Evolutionary conservation across 2,888 invertebrate genomes (phyloP).

Genomic region (Eumacrocentrus americanus): DNA sequence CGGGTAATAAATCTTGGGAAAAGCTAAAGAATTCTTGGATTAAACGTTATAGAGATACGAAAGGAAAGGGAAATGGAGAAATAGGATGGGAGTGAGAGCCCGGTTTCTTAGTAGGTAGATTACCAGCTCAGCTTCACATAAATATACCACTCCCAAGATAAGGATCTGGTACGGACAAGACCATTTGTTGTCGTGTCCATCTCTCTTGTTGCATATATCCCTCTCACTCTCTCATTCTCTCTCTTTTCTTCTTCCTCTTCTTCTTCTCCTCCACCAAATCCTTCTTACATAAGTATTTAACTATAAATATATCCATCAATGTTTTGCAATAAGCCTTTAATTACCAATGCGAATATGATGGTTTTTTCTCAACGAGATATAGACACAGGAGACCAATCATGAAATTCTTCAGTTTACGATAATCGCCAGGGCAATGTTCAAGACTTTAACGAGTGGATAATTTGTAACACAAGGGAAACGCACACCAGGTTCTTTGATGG

Average conservation of each 20-base stretch:
- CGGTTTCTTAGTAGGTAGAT: constrained; percentile 47
- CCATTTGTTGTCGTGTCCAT: constrained; percentile 57
- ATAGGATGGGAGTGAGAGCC: constrained; percentile 12
- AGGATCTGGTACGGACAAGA: constrained; percentile 53
- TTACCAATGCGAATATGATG: constrained; percentile 15
- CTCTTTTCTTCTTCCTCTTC: background rate
- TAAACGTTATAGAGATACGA: background rate
- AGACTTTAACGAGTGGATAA: constrained; percentile 27
- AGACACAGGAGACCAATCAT: constrained; percentile 8
- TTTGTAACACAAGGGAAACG: constrained; percentile 16
- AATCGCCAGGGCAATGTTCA: constrained; percentile 25
- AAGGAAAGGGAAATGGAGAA: background rate
- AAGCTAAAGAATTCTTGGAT: background rate
- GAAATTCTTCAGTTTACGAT: constrained; percentile 24
- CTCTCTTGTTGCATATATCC: constrained; percentile 33
- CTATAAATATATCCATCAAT: background rate
- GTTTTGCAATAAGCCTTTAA: constrained; percentile 15
- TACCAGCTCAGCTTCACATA: constrained; percentile 54
- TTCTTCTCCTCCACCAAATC: background rate
- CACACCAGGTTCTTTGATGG: background rate
- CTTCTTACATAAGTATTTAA: constrained; percentile 8
- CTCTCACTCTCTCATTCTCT: constrained; percentile 6
- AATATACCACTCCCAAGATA: constrained; percentile 56
- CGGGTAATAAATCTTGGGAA: constrained; percentile 7
- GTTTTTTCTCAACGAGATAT: constrained; percentile 6